Percentiles rank a stretch among this genome's conserved stretches.
These are phyloP conservation scores for Actinia tenebrosa DNA, from an alignment of 64 coral and sea anemone species.

Conservation along the genomic window DNA sequence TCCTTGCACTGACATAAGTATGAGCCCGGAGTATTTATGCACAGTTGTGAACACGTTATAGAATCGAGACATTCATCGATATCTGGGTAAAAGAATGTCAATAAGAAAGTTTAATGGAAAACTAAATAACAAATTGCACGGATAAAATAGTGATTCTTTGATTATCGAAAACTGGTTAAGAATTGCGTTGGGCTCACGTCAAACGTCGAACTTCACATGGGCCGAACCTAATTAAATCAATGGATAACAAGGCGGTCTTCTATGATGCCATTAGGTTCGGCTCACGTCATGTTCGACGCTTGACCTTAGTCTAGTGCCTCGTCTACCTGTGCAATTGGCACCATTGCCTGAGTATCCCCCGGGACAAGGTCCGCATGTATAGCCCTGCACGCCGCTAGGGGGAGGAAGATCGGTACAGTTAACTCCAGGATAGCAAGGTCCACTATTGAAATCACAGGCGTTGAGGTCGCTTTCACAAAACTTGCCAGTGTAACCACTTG, in stretches of 20 bases:
- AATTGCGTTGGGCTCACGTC: no score
- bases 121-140: neutral
- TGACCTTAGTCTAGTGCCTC: no score
- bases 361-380: slow-evolving; percentile 29
- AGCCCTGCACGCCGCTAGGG: neutral
- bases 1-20: slow-evolving; percentile 46
- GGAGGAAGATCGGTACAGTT: slow-evolving; percentile 7
- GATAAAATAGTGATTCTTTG: neutral
- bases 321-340: slow-evolving; percentile 25
- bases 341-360: slow-evolving; percentile 26
- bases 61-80: slow-evolving; percentile 40
- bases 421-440: slow-evolving; percentile 40
- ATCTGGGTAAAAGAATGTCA: slow-evolving; percentile 4
- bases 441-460: slow-evolving; percentile 28
- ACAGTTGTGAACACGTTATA: slow-evolving; percentile 36
- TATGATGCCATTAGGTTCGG: no score
- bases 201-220: no score
- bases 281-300: no score
- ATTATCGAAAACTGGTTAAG: no score
- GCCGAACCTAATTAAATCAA: neutral
- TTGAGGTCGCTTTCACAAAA: slow-evolving; percentile 38
- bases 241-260: no score
- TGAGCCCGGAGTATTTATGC: slow-evolving; percentile 39
- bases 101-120: neutral
- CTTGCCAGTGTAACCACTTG: slow-evolving; percentile 46